phyloP scores from a whole-genome alignment of 2,113 vertebrate genomes.

The Cettia cetti region DNA sequence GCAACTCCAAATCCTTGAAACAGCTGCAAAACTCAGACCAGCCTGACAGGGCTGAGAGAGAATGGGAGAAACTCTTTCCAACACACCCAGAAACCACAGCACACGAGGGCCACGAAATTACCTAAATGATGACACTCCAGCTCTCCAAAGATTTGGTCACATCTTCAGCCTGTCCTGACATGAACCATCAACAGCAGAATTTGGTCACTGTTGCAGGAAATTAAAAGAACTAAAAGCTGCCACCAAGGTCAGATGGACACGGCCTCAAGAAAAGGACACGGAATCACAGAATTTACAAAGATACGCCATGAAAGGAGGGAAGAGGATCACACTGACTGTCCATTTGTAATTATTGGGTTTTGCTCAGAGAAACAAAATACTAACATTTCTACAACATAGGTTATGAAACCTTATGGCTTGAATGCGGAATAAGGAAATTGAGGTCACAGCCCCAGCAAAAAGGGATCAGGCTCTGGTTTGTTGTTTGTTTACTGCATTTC shows the following conservation, averaged over 20 bases:
- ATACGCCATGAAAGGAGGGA: fast-evolving
- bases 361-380: background rate
- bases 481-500: background rate
- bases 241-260: background rate
- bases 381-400: fast-evolving
- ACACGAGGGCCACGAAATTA: fast-evolving
- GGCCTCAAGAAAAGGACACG: background rate
- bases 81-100: background rate
- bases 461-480: background rate
- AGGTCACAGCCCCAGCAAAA: background rate
- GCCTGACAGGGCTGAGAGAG: background rate
- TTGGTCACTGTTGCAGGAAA: background rate
- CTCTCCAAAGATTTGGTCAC: background rate
- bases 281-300: background rate
- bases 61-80: background rate
- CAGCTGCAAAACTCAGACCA: background rate
- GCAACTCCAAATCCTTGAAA: background rate
- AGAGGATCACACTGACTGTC: background rate
- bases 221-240: background rate
- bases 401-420: background rate
- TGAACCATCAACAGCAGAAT: background rate
- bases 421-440: background rate
- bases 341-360: background rate
- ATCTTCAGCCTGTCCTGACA: background rate
- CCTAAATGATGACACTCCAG: background rate